Evolutionary conservation across 1,140 invertebrate species (phyloP).

Genomic region (Carcinoscorpius rotundicauda): DNA sequence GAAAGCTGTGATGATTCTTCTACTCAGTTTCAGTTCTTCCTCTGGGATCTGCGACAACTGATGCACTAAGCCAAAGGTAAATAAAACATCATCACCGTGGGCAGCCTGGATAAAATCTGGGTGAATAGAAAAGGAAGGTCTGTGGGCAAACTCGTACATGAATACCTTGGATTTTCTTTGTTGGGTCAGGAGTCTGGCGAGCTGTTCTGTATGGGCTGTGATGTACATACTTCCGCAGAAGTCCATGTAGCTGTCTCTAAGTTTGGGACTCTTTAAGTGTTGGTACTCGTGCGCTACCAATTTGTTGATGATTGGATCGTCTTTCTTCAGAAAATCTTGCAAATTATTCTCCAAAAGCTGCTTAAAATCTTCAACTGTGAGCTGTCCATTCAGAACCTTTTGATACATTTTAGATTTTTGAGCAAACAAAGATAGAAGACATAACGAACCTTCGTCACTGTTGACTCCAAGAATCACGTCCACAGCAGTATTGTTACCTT

Average conservation of each 20-base stretch:
- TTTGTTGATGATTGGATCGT: constrained; percentile 1
- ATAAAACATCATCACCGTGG: constrained; percentile 27
- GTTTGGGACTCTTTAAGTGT: not conserved
- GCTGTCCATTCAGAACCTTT: constrained; percentile 12
- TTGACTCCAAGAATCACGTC: constrained; percentile 22
- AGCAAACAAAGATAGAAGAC: constrained; percentile 18
- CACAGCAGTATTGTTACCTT: constrained; percentile 9
- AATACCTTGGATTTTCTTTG: constrained; percentile 10
- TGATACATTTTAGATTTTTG: constrained; percentile 11
- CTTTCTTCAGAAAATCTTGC: constrained; percentile 1
- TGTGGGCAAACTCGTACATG: constrained; percentile 25
- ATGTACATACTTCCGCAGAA: constrained; percentile 24
- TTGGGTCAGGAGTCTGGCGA: constrained; percentile 6
- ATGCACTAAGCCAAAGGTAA: constrained; percentile 22
- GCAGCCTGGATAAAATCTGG: constrained; percentile 22
- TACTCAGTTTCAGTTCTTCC: constrained; percentile 16
- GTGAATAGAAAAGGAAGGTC: constrained; percentile 22
- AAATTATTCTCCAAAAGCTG: constrained; percentile 14
- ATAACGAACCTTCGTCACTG: constrained; percentile 23
- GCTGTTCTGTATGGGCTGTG: constrained; percentile 7
- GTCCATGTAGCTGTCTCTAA: constrained; percentile 16
- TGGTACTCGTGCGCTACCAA: constrained; percentile 7
- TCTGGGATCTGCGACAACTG: not conserved
- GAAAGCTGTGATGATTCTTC: constrained; percentile 15
- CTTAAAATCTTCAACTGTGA: constrained; percentile 14